Evolutionary conservation across 2,888 invertebrate genomes (phyloP), one percentile per base, ranked within the genome.

Genomic region (Trissolcus japonicus): DNA sequence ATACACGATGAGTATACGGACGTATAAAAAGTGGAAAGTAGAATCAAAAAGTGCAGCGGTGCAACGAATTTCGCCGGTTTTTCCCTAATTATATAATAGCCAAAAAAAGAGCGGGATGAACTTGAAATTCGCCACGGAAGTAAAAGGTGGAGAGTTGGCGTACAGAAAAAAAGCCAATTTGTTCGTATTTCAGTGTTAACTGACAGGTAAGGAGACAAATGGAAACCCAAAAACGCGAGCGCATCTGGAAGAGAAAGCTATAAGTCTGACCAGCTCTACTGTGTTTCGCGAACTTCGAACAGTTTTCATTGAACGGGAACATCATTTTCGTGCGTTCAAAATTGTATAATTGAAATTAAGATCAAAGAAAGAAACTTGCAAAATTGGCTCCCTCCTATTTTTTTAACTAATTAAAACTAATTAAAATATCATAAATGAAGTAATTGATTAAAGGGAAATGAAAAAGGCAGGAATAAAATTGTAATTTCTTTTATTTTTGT

Each of bases 171-270:
- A 29, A 40, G 35, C 13, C 11, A n/a, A 61, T 59, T 55, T 11
- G 53, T 43, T 61, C 17, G 54, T 50, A 51, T 56, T 56, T 53
- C 46, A 14, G 57, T 41, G 56, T 13, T 21, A 51, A 56, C 13
- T 35, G 46, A 41, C 40, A 16, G 54, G 41, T 66, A 57, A 83
- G 80, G 82, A 76, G 79, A 76, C 80, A 81, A 83, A 82, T 73
- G 46, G 46, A 16, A 16, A 35, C 35, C 35, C 81, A 79, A 79
- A 80, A 80, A 86, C 91, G 86, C 90, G 51, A 53, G 62, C 40
- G 21, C 60, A 62, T 60, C 59, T 78, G 78, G 81, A 84, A 90
- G 76, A 90, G 88, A 85, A 84, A 84, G 84, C 83, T 82, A 25
- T 25, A 82, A 81, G 79, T 71, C 78, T 59, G 46, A 46, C 35